Base-by-base conservation (phyloP, 2,888 invertebrate genomes). In the Pheosia tremula region DNA sequence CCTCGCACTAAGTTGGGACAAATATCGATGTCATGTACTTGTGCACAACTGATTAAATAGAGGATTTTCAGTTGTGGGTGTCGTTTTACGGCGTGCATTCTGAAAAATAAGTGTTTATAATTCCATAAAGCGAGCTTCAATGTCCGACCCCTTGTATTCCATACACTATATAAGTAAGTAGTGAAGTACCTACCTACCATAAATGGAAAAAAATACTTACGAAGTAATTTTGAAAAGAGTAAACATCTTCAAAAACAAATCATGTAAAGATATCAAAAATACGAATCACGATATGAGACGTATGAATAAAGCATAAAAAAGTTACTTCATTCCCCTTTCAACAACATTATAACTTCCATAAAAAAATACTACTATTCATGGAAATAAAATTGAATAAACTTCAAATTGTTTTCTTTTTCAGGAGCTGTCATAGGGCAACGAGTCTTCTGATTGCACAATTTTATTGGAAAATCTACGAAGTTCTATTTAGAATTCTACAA, bases 1-100 rank as follows among this genome's bases (percentile, higher is more conserved):
- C 97, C 97, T 88, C 96, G 95, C 58, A 97, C 95, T 94, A 96
- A 95, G 63, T 96, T 95, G 52, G 96, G 96, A 69, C 95, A 95
- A 60, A 96, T 86, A 67, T 95, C 93, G 4, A 3, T 41, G 8
- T 41, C 41, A n/a, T 13, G 80, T 96, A 96, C 9, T 7, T 45
- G 24, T n/a, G 10, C 4, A 45, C 9, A 7, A 45, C 56, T 56
- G 11, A 43, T 4, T 10, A 45, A 56, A 56, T 45, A 56, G 5
- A 53, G 96, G 96, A 39, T 39, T 10, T 55, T 39, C 5, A n/a
- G n/a, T 55, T 38, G n/a, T 39, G 39, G 55, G 10, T 39, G 7
- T 7, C 7, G 39, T 55, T 55, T 55, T 38, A 39, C n/a, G 7
- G 9, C 55, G 10, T 53, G 53, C 5, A 4, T 47, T 47, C 47